Conservation (phyloP, 2,888 invertebrate species). For the Chrysolina oricalcia region DNA sequence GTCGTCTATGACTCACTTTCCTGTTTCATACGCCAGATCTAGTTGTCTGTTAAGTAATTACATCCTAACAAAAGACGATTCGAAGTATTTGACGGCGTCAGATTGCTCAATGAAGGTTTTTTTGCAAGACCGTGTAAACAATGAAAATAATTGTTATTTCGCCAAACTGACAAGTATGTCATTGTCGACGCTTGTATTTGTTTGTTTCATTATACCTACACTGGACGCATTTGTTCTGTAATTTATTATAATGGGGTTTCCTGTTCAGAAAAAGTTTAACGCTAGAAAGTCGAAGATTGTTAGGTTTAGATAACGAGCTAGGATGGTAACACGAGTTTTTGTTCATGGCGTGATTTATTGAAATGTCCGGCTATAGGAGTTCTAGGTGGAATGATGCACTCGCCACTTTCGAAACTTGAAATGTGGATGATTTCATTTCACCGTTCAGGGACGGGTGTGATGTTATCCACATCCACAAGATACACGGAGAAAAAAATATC, state of each 20-base stretch:
- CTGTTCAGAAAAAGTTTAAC: neutral
- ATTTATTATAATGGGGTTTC: neutral
- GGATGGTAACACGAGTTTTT: too few relatives aligned
- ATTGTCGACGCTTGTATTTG: constrained; percentile 41
- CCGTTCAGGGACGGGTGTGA: too few relatives aligned
- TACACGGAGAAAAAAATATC: too few relatives aligned
- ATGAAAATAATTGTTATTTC: constrained; percentile 30
- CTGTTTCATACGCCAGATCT: constrained; percentile 14
- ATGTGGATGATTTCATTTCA: too few relatives aligned
- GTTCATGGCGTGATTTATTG: too few relatives aligned
- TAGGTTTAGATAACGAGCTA: too few relatives aligned
- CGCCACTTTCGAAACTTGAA: too few relatives aligned
- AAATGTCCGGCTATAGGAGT: too few relatives aligned
- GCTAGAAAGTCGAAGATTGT: too few relatives aligned
- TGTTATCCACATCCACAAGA: too few relatives aligned
- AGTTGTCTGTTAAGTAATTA: constrained; percentile 17
- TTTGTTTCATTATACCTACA: constrained; percentile 29
- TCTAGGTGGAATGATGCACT: too few relatives aligned
- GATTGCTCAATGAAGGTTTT: constrained; percentile 12
- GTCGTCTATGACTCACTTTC: constrained; percentile 1
- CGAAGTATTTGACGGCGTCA: constrained; percentile 1
- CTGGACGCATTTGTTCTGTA: neutral
- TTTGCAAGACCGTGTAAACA: constrained; percentile 24
- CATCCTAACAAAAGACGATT: constrained; percentile 27
- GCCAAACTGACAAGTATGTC: constrained; percentile 45